Conservation (phyloP, 2,888 invertebrate genomes). For the Salticus scenicus region DNA sequence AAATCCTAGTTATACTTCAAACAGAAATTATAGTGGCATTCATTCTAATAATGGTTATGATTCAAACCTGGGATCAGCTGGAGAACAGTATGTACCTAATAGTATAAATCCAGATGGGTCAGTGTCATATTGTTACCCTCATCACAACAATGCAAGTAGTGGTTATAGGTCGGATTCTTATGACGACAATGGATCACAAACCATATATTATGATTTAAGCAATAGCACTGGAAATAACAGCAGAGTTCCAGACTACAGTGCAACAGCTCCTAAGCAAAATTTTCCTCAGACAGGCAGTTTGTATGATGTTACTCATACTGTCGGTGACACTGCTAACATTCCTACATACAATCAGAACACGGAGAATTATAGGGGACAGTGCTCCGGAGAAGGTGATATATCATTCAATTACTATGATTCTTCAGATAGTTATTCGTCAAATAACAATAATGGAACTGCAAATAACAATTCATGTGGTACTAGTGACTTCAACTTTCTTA, state of each 20-base stretch:
- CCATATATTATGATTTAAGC: conserved; percentile 66
- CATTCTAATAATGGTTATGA: conserved; percentile 58
- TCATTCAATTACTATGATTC: conserved; percentile 69
- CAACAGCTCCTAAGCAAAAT: conserved; percentile 70
- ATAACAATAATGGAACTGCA: conserved; percentile 53
- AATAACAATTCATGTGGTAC: conserved; percentile 67
- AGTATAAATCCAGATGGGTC: conserved; percentile 65
- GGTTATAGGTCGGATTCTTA: conserved; percentile 56
- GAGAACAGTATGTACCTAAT: conserved; percentile 61
- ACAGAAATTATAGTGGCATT: conserved; percentile 50
- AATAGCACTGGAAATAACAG: conserved; percentile 64
- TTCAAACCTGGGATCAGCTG: conserved; percentile 35
- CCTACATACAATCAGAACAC: conserved; percentile 60
- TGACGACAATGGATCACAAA: conserved; percentile 66
- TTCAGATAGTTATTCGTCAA: conserved; percentile 62
- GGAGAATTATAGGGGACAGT: conserved; percentile 68
- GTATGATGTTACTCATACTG: conserved; percentile 63
- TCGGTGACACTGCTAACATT: conserved; percentile 70
- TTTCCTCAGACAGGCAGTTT: conserved; percentile 60
- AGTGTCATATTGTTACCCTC: conserved; percentile 64
- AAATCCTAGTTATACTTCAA: conserved; percentile 38
- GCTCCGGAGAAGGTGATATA: conserved; percentile 61
- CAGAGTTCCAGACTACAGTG: conserved; percentile 69
- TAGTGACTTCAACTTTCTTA: conserved; percentile 90
- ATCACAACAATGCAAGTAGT: conserved; percentile 48